A percentile compares a stretch with the other conserved stretches of the same genome.
Evolutionary conservation across 2,113 vertebrate genomes (phyloP).

Genomic region (Emydura subglobosa): DNA sequence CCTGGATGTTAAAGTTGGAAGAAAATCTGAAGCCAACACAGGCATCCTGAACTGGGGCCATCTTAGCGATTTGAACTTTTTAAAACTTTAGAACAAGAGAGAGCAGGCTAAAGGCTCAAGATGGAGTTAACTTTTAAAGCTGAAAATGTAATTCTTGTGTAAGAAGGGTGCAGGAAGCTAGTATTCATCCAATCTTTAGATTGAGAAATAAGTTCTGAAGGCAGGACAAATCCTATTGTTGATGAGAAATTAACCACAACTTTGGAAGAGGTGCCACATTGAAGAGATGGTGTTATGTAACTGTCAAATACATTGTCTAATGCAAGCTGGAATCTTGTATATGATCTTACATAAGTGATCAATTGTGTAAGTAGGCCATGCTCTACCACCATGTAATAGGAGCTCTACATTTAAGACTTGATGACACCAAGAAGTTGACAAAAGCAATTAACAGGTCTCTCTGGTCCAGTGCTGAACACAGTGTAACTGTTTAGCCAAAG

Average conservation of each 20-base stretch:
- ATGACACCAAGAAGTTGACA: not conserved
- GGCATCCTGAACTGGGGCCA: not conserved
- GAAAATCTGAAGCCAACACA: not conserved
- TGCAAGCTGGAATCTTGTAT: not conserved
- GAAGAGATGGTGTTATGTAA: not conserved
- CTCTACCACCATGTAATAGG: not conserved
- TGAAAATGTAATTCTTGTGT: not conserved
- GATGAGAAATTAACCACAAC: not conserved
- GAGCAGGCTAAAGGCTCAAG: not conserved
- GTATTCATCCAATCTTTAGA: not conserved
- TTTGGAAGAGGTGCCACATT: not conserved
- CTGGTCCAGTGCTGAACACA: not conserved
- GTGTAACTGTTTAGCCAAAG: not conserved
- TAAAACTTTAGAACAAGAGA: not conserved
- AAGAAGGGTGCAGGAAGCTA: not conserved
- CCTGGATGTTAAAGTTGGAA: not conserved
- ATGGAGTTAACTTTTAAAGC: not conserved
- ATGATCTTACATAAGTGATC: not conserved
- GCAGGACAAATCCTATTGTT: not conserved
- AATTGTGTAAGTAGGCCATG: not conserved
- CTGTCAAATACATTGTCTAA: not conserved
- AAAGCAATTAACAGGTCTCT: not conserved
- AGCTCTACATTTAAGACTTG: not conserved
- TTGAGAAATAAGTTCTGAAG: not conserved
- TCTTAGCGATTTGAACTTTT: not conserved